phyloP scores from a whole-genome alignment of 2,888 invertebrate species.

The Eupeodes latifasciatus region DNA sequence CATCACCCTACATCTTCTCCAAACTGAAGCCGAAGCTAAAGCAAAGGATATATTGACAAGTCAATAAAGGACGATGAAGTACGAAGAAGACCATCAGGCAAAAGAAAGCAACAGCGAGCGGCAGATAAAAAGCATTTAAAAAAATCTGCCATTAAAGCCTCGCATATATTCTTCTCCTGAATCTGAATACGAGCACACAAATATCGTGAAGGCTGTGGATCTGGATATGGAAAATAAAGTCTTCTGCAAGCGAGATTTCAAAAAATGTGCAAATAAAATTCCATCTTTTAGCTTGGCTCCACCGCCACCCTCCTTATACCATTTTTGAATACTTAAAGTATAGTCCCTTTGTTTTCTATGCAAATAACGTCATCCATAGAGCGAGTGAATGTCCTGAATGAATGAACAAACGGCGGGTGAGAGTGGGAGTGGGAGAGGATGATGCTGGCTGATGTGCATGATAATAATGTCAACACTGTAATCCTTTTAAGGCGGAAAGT shows the following conservation, averaged over 20 bases:
- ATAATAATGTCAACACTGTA: conserved; percentile 70
- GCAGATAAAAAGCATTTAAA: conserved; percentile 48
- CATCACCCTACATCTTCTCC: neutral
- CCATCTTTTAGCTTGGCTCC: conserved; percentile 17
- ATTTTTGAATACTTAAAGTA: conserved; percentile 59
- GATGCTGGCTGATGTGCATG: conserved; percentile 53
- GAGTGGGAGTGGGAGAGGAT: conserved; percentile 28
- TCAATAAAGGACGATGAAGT: conserved; percentile 47
- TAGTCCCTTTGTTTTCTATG: conserved; percentile 62
- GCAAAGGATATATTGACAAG: conserved; percentile 59
- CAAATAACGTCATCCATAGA: conserved; percentile 52
- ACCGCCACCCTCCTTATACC: conserved; percentile 29
- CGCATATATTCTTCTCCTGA: conserved; percentile 6
- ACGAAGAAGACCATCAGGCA: neutral
- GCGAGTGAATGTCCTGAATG: conserved; percentile 40
- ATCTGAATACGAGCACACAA: neutral
- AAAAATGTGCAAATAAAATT: conserved; percentile 50
- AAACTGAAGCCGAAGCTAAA: neutral
- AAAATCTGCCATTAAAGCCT: conserved; percentile 32
- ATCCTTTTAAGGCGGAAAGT: conserved; percentile 70
- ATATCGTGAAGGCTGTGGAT: neutral
- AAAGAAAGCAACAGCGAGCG: conserved; percentile 13
- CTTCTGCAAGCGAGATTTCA: conserved; percentile 9
- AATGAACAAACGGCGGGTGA: conserved; percentile 15
- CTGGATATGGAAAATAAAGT: neutral